Evolutionary conservation across 2,797 vertebrate genomes (phyloP).

Genomic region (Apodemus agrarius): DNA sequence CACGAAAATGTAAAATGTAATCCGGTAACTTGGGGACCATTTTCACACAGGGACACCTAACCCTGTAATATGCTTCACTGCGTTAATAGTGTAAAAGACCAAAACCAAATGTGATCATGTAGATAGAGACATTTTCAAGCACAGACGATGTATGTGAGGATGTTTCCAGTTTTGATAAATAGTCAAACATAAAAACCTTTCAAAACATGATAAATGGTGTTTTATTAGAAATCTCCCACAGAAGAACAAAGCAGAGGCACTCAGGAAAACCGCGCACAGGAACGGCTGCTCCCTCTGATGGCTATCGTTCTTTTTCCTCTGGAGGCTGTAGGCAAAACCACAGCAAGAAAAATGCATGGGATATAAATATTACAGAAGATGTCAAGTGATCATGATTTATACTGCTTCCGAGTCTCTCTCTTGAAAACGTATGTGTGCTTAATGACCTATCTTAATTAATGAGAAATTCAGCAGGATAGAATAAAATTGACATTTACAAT

Average conservation of each 20-base stretch:
- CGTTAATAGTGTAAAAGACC: slow-evolving; percentile 23
- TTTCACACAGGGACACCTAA: neutral
- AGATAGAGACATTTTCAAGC: neutral
- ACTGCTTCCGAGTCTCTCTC: neutral
- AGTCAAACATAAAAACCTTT: slow-evolving; percentile 23
- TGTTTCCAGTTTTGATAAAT: slow-evolving; percentile 20
- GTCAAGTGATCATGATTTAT: slow-evolving; percentile 21
- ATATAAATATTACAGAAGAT: slow-evolving; percentile 40
- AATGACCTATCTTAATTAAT: neutral
- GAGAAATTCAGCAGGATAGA: neutral
- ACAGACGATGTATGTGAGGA: slow-evolving; percentile 16
- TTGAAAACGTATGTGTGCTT: slow-evolving; percentile 23
- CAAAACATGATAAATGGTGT: slow-evolving; percentile 18
- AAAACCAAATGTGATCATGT: neutral
- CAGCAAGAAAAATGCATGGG: neutral
- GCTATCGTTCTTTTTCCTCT: neutral
- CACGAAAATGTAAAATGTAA: slow-evolving; percentile 27
- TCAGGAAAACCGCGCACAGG: neutral
- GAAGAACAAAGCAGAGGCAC: neutral
- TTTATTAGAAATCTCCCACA: slow-evolving; percentile 28
- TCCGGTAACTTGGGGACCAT: neutral
- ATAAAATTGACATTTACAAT: slow-evolving; percentile 42
- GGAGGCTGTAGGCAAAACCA: slow-evolving; percentile 10
- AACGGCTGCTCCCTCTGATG: neutral
- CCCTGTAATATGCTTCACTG: slow-evolving; percentile 7